A percentile compares a stretch with the other conserved stretches of the same genome.
These are phyloP conservation scores for Spodoptera litura DNA, from an alignment of 1,140 invertebrate species.

Conservation along the genomic window DNA sequence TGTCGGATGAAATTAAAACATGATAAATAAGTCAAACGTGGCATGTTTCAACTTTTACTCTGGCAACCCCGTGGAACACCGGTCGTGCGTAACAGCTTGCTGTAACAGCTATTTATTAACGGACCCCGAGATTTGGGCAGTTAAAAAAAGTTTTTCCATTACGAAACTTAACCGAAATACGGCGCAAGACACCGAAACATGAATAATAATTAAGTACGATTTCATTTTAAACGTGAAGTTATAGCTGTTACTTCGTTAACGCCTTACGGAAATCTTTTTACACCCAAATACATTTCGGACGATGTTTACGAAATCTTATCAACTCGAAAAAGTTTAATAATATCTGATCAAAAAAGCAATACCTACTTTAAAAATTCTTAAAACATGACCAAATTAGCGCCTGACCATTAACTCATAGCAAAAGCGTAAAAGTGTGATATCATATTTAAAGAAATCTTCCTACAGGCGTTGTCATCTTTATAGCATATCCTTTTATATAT, in stretches of 20 bases:
- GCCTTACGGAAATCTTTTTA: background rate
- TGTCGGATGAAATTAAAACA: slow-evolving; percentile 7
- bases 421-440: background rate
- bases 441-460: background rate
- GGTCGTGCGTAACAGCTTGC: slow-evolving; percentile 79
- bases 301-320: background rate
- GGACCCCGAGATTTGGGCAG: slow-evolving; percentile 72
- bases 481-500: background rate
- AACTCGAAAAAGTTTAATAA: background rate
- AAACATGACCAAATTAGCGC: background rate
- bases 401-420: slow-evolving; percentile 14
- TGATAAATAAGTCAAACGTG: slow-evolving; percentile 19
- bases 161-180: slow-evolving; percentile 70
- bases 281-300: background rate
- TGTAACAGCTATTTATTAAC: slow-evolving; percentile 77
- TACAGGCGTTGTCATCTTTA: background rate
- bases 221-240: slow-evolving; percentile 53
- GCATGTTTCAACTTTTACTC: slow-evolving; percentile 10
- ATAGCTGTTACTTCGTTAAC: slow-evolving; percentile 42
- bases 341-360: too few relatives aligned
- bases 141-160: slow-evolving; percentile 80
- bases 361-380: background rate
- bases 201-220: slow-evolving; percentile 70
- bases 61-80: slow-evolving; percentile 42
- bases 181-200: slow-evolving; percentile 61